Conservation (phyloP, 2,888 invertebrate species). For the Drosophila meridiana region DNA sequence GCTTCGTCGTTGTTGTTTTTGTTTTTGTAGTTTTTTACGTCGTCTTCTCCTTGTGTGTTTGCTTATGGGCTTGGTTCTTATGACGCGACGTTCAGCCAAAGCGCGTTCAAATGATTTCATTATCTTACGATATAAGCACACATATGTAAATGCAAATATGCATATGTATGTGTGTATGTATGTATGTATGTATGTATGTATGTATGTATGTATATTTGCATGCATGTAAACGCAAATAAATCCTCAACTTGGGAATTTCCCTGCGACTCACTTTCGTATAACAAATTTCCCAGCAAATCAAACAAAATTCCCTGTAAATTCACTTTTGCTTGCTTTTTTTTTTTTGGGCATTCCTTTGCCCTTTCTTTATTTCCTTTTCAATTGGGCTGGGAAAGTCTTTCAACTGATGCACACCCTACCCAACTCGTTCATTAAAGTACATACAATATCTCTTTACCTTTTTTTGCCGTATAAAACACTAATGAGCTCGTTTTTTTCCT, state of each 20-base stretch:
- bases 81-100: slow-evolving; percentile 29
- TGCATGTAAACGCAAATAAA: slow-evolving; percentile 7
- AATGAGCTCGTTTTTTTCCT: slow-evolving; percentile 34
- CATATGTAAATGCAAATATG: not conserved
- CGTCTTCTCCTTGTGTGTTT: not conserved
- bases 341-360: not conserved
- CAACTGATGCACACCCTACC: slow-evolving; percentile 30
- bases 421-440: not conserved
- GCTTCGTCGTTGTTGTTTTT: slow-evolving; percentile 14
- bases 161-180: not conserved
- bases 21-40: not conserved
- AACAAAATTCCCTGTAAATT: slow-evolving; percentile 25
- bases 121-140: slow-evolving; percentile 48
- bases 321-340: slow-evolving; percentile 1
- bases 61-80: slow-evolving; percentile 41
- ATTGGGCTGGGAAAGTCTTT: slow-evolving; percentile 5
- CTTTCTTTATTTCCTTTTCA: not conserved
- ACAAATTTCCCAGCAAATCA: slow-evolving; percentile 33
- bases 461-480: slow-evolving; percentile 1
- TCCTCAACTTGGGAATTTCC: slow-evolving; percentile 45
- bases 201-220: not conserved
- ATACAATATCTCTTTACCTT: not conserved
- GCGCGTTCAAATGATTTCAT: slow-evolving; percentile 71
- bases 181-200: not conserved
- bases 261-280: not conserved